Conservation (phyloP, 2,888 invertebrate genomes). For the Chesias legatella region DNA sequence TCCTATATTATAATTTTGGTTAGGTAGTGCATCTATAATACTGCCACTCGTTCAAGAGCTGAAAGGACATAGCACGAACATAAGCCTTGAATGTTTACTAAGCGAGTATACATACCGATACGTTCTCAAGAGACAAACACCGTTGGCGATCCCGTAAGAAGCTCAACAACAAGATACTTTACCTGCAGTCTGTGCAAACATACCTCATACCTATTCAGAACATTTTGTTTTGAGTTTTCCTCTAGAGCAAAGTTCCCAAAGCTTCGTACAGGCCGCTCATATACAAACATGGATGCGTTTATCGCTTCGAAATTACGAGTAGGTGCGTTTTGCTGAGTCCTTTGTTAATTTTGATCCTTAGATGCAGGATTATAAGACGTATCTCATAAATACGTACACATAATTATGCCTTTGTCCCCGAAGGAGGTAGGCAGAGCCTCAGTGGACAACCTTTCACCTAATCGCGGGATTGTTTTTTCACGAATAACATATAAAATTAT, state of each 20-base stretch:
- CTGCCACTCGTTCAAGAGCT: background rate
- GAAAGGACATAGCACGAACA: background rate
- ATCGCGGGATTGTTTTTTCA: no score
- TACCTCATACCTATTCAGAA: conserved; percentile 31
- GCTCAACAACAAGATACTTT: conserved; percentile 29
- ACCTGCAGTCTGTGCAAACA: conserved; percentile 34
- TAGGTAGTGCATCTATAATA: no score
- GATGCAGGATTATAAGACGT: no score
- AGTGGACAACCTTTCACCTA: no score
- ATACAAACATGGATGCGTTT: background rate
- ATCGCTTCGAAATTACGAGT: no score
- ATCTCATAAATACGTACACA: no score
- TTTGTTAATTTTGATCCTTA: no score
- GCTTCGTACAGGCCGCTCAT: background rate
- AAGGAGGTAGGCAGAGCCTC: no score
- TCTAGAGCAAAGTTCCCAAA: background rate
- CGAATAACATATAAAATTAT: no score
- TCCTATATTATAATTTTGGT: no score
- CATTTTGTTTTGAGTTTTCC: conserved; percentile 21
- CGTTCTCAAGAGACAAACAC: conserved; percentile 25
- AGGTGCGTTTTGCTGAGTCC: no score
- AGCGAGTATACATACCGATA: conserved; percentile 6
- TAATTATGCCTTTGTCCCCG: no score
- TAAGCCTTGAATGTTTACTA: conserved; percentile 1
- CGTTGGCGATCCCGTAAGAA: conserved; percentile 20